Conservation (phyloP, 2,113 vertebrate genomes). For the Galbula dea region DNA sequence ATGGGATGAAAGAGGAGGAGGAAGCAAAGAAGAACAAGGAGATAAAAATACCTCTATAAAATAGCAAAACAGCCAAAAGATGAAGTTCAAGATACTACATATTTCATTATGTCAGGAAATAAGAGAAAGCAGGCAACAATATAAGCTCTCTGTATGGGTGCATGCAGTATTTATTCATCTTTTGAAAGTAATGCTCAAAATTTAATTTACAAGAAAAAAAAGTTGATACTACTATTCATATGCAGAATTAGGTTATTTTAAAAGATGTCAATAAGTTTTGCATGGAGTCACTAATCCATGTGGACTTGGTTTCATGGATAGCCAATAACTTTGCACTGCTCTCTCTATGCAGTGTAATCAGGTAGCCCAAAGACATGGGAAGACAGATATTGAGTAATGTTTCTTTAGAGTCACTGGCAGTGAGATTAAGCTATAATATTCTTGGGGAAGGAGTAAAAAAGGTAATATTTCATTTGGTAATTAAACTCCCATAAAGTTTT, state of each 20-base stretch:
- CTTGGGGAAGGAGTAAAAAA: not conserved
- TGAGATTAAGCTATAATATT: not conserved
- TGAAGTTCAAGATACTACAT: not conserved
- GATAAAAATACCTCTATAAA: not conserved
- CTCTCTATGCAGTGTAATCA: not conserved
- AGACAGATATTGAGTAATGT: not conserved
- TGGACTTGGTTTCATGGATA: not conserved
- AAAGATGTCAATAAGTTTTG: not conserved
- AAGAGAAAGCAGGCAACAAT: not conserved
- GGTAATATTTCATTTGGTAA: not conserved
- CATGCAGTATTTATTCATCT: not conserved
- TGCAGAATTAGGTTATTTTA: not conserved
- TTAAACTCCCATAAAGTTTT: not conserved
- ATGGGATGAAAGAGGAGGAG: not conserved
- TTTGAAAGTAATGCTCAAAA: not conserved
- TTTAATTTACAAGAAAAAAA: not conserved
- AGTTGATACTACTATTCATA: not conserved
- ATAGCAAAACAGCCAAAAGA: not conserved
- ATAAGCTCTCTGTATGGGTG: not conserved
- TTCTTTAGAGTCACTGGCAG: not conserved
- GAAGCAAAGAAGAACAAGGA: not conserved
- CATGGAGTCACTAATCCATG: not conserved
- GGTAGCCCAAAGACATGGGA: not conserved
- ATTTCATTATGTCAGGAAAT: not conserved
- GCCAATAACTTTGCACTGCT: not conserved